phyloP scores from a whole-genome alignment of 2,888 invertebrate species.

The Imbricaverruca yamaguchii region DNA sequence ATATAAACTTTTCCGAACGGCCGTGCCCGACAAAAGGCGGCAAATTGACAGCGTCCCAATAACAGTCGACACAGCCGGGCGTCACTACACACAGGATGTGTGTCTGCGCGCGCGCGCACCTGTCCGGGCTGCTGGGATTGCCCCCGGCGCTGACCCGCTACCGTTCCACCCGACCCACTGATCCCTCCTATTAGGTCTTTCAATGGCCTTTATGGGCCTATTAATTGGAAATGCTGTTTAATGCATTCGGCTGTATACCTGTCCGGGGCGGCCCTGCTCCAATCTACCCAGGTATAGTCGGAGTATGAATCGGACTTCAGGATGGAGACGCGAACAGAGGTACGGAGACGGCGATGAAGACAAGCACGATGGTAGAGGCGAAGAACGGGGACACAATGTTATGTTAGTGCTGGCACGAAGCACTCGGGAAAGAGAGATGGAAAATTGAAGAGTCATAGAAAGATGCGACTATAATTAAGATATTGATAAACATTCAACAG shows the following conservation, averaged over 20 bases:
- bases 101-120: no score
- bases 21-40: neutral
- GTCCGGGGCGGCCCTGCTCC: neutral
- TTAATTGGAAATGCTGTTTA: conserved; percentile 18
- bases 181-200: neutral
- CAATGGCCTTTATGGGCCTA: neutral
- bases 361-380: no score
- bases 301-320: neutral
- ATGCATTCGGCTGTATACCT: conserved; percentile 12
- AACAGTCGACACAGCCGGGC: neutral
- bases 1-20: neutral
- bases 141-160: neutral
- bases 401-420: no score
- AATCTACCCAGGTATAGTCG: neutral
- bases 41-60: conserved; percentile 3
- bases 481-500: no score
- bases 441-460: no score
- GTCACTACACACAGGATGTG: neutral
- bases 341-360: no score
- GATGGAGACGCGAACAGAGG: no score
- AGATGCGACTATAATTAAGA: no score
- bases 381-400: no score
- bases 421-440: no score
- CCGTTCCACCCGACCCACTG: neutral
- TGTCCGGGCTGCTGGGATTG: no score